Evolutionary conservation across 2,113 vertebrate species (phyloP).

Genomic region (Spilogale gracilis): DNA sequence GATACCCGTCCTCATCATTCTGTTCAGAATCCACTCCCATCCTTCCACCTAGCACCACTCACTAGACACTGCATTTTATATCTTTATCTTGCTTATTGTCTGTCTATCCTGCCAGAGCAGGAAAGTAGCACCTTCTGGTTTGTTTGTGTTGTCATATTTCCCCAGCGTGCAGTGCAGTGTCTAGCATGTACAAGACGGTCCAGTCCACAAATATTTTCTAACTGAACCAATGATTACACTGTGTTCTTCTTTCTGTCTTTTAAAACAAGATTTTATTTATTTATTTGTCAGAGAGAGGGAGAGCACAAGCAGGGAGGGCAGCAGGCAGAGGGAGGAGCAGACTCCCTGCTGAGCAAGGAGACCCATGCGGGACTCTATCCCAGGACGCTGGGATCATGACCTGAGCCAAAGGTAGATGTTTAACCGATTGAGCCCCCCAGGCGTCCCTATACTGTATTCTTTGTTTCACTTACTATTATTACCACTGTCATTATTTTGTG

Average conservation of each 20-base stretch:
- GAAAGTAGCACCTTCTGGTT: background rate
- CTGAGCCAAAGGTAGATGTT: no score
- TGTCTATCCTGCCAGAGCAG: background rate
- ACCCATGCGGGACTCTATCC: no score
- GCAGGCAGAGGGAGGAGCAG: no score
- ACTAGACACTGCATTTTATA: background rate
- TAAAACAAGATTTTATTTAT: no score
- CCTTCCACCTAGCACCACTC: fast-evolving
- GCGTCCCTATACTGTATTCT: background rate
- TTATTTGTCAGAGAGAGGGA: background rate
- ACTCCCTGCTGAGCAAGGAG: no score
- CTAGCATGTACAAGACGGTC: background rate
- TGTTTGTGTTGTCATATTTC: background rate
- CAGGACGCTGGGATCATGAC: no score
- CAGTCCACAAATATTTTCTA: background rate
- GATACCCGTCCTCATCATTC: background rate
- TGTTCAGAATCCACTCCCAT: background rate
- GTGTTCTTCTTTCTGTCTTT: background rate
- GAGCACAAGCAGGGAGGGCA: no score
- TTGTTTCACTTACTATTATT: background rate
- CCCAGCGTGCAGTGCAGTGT: background rate
- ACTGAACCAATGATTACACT: background rate
- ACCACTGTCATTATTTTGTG: background rate
- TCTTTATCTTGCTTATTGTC: background rate
- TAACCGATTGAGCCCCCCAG: no score